These are phyloP conservation scores for Carettochelys insculpta DNA, from an alignment of 2,113 vertebrate genomes.

Conservation along the genomic window DNA sequence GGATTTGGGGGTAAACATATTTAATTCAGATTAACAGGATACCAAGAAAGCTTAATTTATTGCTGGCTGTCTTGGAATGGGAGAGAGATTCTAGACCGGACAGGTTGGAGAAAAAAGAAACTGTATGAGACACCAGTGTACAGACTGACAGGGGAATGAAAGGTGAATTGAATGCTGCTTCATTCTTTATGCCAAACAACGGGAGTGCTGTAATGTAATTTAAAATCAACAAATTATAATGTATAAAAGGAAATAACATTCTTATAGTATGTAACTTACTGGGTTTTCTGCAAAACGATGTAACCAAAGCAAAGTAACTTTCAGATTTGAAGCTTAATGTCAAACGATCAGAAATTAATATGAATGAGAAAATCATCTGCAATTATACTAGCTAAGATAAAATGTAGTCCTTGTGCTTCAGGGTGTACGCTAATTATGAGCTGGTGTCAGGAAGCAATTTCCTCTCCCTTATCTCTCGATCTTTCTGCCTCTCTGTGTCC, in stretches of 20 bases:
- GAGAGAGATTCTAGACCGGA: neutral
- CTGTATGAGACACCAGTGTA: constrained; percentile 9
- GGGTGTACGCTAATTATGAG: neutral
- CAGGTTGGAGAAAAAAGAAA: neutral
- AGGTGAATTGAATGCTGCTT: neutral
- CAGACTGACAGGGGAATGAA: neutral
- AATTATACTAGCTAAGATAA: neutral
- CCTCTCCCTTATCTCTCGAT: neutral
- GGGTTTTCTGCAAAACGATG: constrained; percentile 7
- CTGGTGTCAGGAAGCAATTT: constrained; percentile 15
- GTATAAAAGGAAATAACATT: neutral
- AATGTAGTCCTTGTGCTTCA: neutral
- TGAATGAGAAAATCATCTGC: neutral
- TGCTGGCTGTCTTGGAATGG: constrained; percentile 14
- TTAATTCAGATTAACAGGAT: neutral
- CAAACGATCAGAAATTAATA: neutral
- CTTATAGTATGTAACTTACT: neutral
- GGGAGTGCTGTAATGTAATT: neutral
- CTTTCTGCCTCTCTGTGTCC: neutral
- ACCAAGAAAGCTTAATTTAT: neutral
- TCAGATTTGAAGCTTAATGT: constrained; percentile 2
- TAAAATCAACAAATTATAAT: neutral
- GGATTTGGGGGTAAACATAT: accelerated
- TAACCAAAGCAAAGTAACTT: neutral
- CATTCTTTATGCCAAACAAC: neutral